Conservation (phyloP, 2,797 vertebrate species). For the Melanotaenia pygmaea region DNA sequence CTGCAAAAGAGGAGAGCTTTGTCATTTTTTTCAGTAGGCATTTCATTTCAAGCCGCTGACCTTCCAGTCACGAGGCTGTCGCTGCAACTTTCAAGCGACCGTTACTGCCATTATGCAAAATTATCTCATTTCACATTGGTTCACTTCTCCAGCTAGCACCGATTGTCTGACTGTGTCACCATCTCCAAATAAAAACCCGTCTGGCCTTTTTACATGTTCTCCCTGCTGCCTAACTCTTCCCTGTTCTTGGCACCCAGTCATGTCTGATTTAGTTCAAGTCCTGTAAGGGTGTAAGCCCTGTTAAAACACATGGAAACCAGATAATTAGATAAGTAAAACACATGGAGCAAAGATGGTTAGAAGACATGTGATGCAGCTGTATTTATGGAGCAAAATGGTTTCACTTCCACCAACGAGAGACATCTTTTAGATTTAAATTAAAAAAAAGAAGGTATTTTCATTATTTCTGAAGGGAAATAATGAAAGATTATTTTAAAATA, state of each 20-base stretch:
- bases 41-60: constrained; percentile 57
- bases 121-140: constrained; percentile 65
- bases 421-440: constrained; percentile 33
- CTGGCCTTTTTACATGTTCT: constrained; percentile 78
- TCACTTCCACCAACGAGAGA: constrained; percentile 17
- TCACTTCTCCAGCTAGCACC: constrained; percentile 53
- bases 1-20: constrained; percentile 24
- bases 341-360: constrained; percentile 44
- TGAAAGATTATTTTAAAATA: background rate
- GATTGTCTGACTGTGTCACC: constrained; percentile 65
- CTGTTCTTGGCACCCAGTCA: constrained; percentile 70
- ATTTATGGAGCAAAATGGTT: constrained; percentile 34
- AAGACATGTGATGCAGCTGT: constrained; percentile 19
- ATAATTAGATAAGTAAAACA: constrained; percentile 42
- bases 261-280: constrained; percentile 65
- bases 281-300: constrained; percentile 52
- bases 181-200: constrained; percentile 64
- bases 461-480: background rate
- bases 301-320: constrained; percentile 57
- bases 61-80: constrained; percentile 62
- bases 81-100: constrained; percentile 43
- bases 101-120: constrained; percentile 71
- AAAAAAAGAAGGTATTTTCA: background rate
- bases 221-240: constrained; percentile 47
- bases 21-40: constrained; percentile 49